Conservation (phyloP, 2,797 vertebrate genomes). For the Phoebastria nigripes region DNA sequence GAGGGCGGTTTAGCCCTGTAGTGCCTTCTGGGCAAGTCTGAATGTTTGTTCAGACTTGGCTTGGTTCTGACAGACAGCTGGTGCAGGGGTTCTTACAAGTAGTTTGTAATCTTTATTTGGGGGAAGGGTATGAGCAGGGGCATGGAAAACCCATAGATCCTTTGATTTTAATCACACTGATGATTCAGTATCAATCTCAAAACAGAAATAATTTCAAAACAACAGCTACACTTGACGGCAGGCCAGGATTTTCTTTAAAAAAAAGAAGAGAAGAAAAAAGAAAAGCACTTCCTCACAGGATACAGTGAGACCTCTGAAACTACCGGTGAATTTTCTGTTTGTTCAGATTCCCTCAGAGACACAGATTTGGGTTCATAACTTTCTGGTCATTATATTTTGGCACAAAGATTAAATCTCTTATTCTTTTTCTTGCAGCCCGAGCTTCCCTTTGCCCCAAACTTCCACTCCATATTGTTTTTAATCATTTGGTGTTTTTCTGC, state of each 20-base stretch:
- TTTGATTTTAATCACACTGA: neutral
- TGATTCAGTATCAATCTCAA: neutral
- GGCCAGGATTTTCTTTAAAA: neutral
- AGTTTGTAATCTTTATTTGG: neutral
- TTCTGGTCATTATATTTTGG: neutral
- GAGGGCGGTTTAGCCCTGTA: neutral
- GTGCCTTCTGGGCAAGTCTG: neutral
- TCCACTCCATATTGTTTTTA: neutral
- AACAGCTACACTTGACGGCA: neutral
- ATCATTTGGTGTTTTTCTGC: neutral
- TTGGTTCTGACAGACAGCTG: neutral
- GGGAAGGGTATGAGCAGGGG: neutral
- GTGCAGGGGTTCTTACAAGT: neutral
- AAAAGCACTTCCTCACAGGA: neutral
- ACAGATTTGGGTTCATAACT: neutral
- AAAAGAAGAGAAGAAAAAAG: neutral
- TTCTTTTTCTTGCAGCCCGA: neutral
- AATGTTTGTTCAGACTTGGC: neutral
- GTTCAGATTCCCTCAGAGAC: neutral
- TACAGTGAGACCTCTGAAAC: neutral
- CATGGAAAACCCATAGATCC: neutral
- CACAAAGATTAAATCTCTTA: neutral
- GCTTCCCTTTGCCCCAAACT: neutral
- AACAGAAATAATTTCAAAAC: neutral
- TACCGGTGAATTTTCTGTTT: neutral